Evolutionary conservation across 1,140 invertebrate species (phyloP).

Genomic region (Drosophila lowei): DNA sequence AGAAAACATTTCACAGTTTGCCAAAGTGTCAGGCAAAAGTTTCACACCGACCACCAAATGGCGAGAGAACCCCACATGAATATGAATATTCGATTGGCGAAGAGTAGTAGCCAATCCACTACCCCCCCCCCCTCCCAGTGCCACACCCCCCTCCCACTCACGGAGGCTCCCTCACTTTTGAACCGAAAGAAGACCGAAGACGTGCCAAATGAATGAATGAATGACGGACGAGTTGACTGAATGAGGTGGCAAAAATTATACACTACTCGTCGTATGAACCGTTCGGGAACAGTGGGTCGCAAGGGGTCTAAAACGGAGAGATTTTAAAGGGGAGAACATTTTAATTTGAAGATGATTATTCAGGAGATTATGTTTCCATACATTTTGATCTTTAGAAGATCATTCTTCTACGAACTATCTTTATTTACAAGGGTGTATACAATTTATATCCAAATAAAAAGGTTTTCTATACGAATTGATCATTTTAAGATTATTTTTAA

Average conservation of each 20-base stretch:
- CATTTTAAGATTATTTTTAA: too few species aligned
- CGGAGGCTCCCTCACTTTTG: conserved; percentile 12
- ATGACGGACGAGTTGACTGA: conserved; percentile 57
- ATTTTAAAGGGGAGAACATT: too few species aligned
- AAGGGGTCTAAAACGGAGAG: neutral
- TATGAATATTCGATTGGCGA: conserved; percentile 57
- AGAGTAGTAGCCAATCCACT: neutral
- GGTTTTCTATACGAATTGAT: too few species aligned
- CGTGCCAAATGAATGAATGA: conserved; percentile 63
- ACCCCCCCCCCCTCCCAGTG: too few species aligned
- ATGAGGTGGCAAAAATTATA: conserved; percentile 61
- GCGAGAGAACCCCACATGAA: conserved; percentile 46
- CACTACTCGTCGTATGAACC: neutral
- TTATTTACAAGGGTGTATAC: too few species aligned
- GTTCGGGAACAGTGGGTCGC: conserved; percentile 28
- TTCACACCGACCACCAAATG: conserved; percentile 53
- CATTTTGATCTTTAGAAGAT: too few species aligned
- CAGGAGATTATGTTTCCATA: too few species aligned
- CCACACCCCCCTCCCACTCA: neutral
- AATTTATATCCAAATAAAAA: too few species aligned
- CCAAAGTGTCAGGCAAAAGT: conserved; percentile 33
- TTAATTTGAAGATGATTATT: too few species aligned
- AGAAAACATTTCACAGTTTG: conserved; percentile 36
- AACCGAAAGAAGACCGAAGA: conserved; percentile 24
- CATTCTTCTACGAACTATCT: too few species aligned